Evolutionary conservation across 1,140 invertebrate genomes (phyloP), one percentile per base, ranked within the genome.

Genomic region (Procambarus virginalis): DNA sequence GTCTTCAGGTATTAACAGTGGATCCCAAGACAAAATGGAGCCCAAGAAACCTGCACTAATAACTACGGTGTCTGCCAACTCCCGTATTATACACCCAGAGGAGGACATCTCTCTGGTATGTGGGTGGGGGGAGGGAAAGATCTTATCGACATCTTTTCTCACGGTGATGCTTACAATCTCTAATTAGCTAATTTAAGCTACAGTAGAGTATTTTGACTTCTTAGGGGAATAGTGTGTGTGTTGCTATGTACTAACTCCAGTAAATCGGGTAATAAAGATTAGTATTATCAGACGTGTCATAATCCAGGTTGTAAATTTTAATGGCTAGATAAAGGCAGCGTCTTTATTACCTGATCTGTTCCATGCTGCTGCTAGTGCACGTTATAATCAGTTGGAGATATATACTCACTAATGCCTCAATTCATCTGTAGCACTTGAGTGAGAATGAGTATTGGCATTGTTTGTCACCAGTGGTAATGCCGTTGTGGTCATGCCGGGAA

Each of bases 71-170:
- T 96, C 97, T 84, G 96, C 97, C 49, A 96, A 97, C 34, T 97
- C 97, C 93, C 97, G 97, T 95, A 98, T 99, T 83, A 96, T 99
- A 93, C 98, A 99, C 94, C 98, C 98, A 48, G 96, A 97, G 48
- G 98, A 99, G 94, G 98, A 99, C 94, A 96, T 98, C 73, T 99
- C 98, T 76, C 92, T 97, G 94, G 96, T 96, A 94, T 95, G 95
- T 94, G 58, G 76, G 95, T 94, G 58, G 76, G 76, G 70, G 20
- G 68, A 46, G 12, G 45, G 17, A 75, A 3, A 49, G 48, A 45
- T 22, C n/a, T 10, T 64, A 34, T 55, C 64, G 48, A 17, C n/a
- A 48, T n/a, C 51, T 68, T 49, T 64, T 84, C 75, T 89, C 82
- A 84, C 75, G 88, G 88, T 89, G 88, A 84, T 82, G 88, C 88